Conservation (phyloP, 1,140 invertebrate genomes). For the Euura saliciscinereae region DNA sequence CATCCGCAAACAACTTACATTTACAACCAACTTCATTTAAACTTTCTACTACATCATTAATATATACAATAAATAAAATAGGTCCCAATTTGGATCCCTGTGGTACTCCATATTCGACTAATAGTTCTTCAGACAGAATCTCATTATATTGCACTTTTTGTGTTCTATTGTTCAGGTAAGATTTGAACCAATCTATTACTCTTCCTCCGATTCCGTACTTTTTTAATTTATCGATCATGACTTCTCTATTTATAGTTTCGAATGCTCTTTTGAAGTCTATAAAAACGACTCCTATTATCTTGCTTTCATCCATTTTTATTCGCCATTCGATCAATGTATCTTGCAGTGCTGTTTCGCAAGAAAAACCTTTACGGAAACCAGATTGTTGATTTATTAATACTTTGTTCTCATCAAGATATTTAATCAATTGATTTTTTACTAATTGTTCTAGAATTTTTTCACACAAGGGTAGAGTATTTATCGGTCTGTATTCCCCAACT, state of each 20-base stretch:
- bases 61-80: conserved; percentile 17
- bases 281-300: conserved; percentile 23
- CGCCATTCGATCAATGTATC: conserved; percentile 18
- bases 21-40: conserved; percentile 8
- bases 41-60: conserved; percentile 19
- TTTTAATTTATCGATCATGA: conserved; percentile 20
- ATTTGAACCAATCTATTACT: conserved; percentile 12
- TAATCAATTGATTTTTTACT: not conserved
- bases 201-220: conserved; percentile 20
- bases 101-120: conserved; percentile 15
- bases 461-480: conserved; percentile 8
- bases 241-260: conserved; percentile 27
- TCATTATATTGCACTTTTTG: conserved; percentile 15
- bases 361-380: not conserved
- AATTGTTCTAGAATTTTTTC: conserved; percentile 8
- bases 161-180: conserved; percentile 16
- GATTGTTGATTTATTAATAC: conserved; percentile 7
- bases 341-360: conserved; percentile 9
- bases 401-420: conserved; percentile 8
- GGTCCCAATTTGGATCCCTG: conserved; percentile 17
- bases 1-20: conserved; percentile 22
- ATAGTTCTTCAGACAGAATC: not conserved
- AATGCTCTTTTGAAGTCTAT: conserved; percentile 27
- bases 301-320: conserved; percentile 16
- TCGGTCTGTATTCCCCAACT: too few species aligned